These are phyloP conservation scores for Tridacna gigas DNA, from an alignment of 2,888 invertebrate species.

Conservation along the genomic window DNA sequence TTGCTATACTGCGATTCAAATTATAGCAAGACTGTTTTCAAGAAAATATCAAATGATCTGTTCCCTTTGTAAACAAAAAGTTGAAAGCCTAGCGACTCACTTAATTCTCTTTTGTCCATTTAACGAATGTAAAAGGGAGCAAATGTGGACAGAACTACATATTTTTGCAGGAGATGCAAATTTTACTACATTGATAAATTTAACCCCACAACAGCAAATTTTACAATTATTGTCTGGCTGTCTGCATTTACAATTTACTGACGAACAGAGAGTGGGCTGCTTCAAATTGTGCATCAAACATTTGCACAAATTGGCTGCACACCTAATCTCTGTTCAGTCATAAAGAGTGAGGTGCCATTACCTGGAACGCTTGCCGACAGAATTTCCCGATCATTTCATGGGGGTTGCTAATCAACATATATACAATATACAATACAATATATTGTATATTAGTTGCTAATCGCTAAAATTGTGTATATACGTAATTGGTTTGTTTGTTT, in stretches of 20 bases:
- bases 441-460: too few species aligned
- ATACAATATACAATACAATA: too few species aligned
- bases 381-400: too few species aligned
- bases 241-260: background rate
- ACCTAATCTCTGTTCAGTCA: too few species aligned
- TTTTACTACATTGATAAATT: background rate
- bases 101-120: background rate
- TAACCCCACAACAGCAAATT: background rate
- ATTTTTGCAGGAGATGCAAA: background rate
- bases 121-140: background rate
- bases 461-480: too few species aligned
- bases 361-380: too few species aligned
- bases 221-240: background rate
- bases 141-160: background rate
- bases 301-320: background rate
- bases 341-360: too few species aligned
- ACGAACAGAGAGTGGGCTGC: background rate
- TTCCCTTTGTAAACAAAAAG: background rate
- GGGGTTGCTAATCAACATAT: too few species aligned
- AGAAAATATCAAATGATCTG: background rate
- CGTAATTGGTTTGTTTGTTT: too few species aligned
- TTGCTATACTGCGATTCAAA: background rate
- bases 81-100: background rate
- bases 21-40: background rate
- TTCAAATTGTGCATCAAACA: background rate